Percentiles rank a stretch among this genome's conserved stretches.
Conservation (phyloP, 2,113 vertebrate species). For the Paraplagusia blochii region DNA sequence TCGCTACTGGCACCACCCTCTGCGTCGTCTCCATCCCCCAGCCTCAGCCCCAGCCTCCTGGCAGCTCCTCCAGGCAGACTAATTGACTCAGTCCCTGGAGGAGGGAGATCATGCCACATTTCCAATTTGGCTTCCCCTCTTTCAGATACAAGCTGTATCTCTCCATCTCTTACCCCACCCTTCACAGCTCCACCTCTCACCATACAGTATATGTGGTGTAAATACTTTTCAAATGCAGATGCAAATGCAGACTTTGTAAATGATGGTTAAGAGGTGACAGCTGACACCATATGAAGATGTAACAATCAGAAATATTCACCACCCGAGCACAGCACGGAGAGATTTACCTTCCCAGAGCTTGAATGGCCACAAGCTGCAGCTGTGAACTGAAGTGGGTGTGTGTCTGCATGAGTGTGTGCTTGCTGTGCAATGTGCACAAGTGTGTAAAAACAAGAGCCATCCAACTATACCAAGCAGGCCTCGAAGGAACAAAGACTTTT, state of each 20-base stretch:
- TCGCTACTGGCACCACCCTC: constrained; percentile 17
- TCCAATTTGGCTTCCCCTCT: constrained; percentile 69
- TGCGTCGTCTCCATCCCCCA: constrained; percentile 48
- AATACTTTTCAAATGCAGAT: not conserved
- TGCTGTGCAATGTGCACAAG: constrained; percentile 1
- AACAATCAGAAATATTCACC: constrained; percentile 15
- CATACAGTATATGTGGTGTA: not conserved
- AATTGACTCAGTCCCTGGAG: constrained; percentile 72
- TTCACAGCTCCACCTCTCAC: not conserved
- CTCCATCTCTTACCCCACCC: constrained; percentile 23
- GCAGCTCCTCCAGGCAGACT: constrained; percentile 68
- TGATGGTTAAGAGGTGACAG: not conserved
- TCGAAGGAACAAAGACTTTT: constrained; percentile 50
- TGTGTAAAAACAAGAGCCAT: constrained; percentile 2
- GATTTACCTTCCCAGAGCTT: constrained; percentile 67
- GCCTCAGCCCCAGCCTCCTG: constrained; percentile 44
- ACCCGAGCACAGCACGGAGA: constrained; percentile 48
- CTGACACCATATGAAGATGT: constrained; percentile 25
- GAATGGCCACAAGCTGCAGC: constrained; percentile 50
- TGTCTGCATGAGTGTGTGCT: constrained; percentile 20
- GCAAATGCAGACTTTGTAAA: not conserved
- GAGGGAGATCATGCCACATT: constrained; percentile 67
- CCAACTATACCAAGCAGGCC: constrained; percentile 27
- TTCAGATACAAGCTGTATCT: constrained; percentile 64
- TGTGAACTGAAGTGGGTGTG: constrained; percentile 45